Percentiles rank a stretch among this genome's conserved stretches.
phyloP scores from a whole-genome alignment of 1,140 invertebrate species.

The Listronotus oregonensis region DNA sequence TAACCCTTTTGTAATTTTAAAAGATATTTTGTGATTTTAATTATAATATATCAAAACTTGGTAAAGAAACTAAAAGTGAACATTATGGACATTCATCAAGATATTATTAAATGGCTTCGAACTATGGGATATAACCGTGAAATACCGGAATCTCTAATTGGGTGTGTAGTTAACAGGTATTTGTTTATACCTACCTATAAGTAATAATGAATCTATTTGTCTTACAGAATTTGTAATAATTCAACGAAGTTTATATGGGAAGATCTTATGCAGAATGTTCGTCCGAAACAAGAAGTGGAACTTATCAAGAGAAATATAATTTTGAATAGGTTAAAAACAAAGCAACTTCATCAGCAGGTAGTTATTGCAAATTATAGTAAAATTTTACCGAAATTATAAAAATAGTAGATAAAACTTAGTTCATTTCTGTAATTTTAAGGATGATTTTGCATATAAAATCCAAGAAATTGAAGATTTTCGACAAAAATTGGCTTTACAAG shows the following conservation, averaged over 20 bases:
- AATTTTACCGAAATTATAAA: no score
- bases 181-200: background rate
- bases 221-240: conserved; percentile 39
- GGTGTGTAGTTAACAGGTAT: conserved; percentile 15
- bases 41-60: no score
- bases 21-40: no score
- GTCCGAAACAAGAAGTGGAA: conserved; percentile 36
- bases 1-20: no score
- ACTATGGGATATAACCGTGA: conserved; percentile 37
- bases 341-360: conserved; percentile 26
- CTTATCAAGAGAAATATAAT: conserved; percentile 37
- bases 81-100: conserved; percentile 31
- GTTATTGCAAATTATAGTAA: no score
- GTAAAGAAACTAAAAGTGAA: background rate
- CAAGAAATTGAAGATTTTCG: conserved; percentile 33
- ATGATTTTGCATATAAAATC: conserved; percentile 20
- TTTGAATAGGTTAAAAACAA: conserved; percentile 26
- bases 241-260: conserved; percentile 40
- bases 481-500: conserved; percentile 27
- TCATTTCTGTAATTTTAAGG: conserved; percentile 17
- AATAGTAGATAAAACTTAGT: no score
- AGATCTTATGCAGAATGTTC: conserved; percentile 35
- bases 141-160: conserved; percentile 23
- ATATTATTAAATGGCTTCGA: conserved; percentile 34
- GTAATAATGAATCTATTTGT: background rate